Base-by-base conservation (phyloP, 1,140 invertebrate species). In the Drosophila sp. region DNA sequence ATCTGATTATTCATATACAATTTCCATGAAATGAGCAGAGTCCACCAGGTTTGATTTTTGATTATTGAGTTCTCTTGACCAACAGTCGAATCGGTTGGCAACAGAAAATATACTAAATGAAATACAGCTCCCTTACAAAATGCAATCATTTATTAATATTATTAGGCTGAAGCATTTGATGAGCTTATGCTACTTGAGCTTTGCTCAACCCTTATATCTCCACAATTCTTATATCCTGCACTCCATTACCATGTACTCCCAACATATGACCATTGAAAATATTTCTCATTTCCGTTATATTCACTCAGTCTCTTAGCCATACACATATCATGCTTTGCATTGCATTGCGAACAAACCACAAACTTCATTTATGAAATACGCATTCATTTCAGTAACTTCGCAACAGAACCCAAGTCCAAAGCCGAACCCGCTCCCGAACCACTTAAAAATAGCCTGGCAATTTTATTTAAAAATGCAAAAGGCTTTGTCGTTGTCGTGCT, bases 391-490 rank as follows among this genome's bases (percentile, higher is more conserved):
- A 16, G 29, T 18, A 8, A 43, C 18, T 21, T 9, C n/a, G n/a
- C n/a, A n/a, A n/a, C n/a, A n/a, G n/a, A n/a, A n/a, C n/a, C n/a
- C n/a, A n/a, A 8, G 7, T 2, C 14, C 13, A 7, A 9, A 32
- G 6, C 45, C 45, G 4, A n/a, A 18, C 13, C 25, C 45, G 3
- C 29, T 11, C 34, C n/a, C 40, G n/a, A 40, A 45, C 41, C 21
- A 50, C 34, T 9, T 32, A 50, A 56, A 71, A 27, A 57, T 66
- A 46, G 16, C 11, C 50, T 8, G 51, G 54, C 54, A 72, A 72
- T 72, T 67, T 72, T 72, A 59, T 72, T 72, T 67, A 72, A 72
- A 72, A 72, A 72, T 72, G 63, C 70, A 72, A 72, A 72, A 72
- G 54, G 36, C 63, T 72, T 72, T 72, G 63, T 71, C 16, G 50